These are phyloP conservation scores for Verasper variegatus DNA, from an alignment of 2,113 vertebrate genomes.

Conservation along the genomic window DNA sequence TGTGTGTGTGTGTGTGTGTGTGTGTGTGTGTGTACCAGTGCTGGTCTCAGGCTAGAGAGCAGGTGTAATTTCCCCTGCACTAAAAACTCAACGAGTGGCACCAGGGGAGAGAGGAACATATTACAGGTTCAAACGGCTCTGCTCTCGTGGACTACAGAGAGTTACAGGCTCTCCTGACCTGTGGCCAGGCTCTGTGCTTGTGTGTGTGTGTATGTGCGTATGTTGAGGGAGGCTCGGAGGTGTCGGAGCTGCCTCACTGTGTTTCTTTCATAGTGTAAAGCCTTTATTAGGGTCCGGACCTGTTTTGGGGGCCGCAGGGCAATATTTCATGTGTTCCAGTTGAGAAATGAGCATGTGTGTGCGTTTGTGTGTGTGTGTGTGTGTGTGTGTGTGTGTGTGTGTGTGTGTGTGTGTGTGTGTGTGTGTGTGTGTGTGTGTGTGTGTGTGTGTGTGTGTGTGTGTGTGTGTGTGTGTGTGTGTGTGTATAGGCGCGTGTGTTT, in stretches of 20 bases:
- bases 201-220: slow-evolving; percentile 18
- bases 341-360: slow-evolving; percentile 56
- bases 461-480: not conserved
- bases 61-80: slow-evolving; percentile 80
- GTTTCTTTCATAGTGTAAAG: slow-evolving; percentile 82
- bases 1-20: no score
- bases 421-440: slow-evolving; percentile 37
- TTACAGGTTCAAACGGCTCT: slow-evolving; percentile 89
- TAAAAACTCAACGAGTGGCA: slow-evolving; percentile 84
- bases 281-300: slow-evolving; percentile 83
- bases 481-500: not conserved
- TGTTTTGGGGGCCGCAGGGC: slow-evolving; percentile 81
- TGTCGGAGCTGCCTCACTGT: slow-evolving; percentile 78
- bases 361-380: slow-evolving; percentile 11
- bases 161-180: slow-evolving; percentile 83
- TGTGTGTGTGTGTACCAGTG: slow-evolving; percentile 35
- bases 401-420: slow-evolving; percentile 10
- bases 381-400: no score
- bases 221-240: slow-evolving; percentile 78
- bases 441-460: slow-evolving; percentile 37
- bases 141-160: slow-evolving; percentile 81
- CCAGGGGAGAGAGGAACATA: slow-evolving; percentile 84
- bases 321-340: slow-evolving; percentile 79
- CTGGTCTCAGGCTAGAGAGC: slow-evolving; percentile 60
- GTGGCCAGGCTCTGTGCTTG: slow-evolving; percentile 72